Percentiles rank a stretch among this genome's conserved stretches.
These are phyloP conservation scores for Cynopterus sphinx DNA, from an alignment of 2,797 vertebrate species.

Conservation along the genomic window DNA sequence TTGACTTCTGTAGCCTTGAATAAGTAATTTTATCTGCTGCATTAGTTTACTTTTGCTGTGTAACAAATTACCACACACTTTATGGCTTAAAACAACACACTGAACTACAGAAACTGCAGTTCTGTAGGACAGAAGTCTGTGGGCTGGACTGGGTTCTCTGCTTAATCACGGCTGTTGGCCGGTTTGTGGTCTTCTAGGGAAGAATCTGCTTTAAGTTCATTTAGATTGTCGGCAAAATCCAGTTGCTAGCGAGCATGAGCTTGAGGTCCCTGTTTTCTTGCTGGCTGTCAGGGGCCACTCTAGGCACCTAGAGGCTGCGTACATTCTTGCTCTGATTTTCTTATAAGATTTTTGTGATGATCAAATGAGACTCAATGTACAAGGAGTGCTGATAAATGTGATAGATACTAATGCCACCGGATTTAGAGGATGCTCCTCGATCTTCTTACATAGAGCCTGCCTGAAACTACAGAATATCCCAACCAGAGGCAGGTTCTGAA, in stretches of 20 bases:
- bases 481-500: background rate
- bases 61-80: background rate
- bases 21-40: background rate
- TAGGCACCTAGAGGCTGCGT: background rate
- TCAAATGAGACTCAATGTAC: background rate
- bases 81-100: background rate
- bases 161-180: background rate
- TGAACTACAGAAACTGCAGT: background rate
- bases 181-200: background rate
- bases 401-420: background rate
- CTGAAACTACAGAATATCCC: background rate
- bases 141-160: background rate
- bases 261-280: background rate
- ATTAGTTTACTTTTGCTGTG: background rate
- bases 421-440: background rate
- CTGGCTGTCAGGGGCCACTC: background rate
- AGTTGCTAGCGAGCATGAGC: background rate
- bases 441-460: background rate
- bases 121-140: background rate
- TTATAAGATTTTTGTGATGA: background rate
- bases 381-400: background rate
- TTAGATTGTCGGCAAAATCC: background rate
- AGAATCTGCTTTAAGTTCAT: background rate
- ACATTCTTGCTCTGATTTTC: background rate
- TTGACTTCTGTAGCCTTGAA: background rate